A percentile compares a stretch with the other conserved stretches of the same genome.
Evolutionary conservation across 2,113 vertebrate genomes (phyloP).

Genomic region (Saguinus midas): DNA sequence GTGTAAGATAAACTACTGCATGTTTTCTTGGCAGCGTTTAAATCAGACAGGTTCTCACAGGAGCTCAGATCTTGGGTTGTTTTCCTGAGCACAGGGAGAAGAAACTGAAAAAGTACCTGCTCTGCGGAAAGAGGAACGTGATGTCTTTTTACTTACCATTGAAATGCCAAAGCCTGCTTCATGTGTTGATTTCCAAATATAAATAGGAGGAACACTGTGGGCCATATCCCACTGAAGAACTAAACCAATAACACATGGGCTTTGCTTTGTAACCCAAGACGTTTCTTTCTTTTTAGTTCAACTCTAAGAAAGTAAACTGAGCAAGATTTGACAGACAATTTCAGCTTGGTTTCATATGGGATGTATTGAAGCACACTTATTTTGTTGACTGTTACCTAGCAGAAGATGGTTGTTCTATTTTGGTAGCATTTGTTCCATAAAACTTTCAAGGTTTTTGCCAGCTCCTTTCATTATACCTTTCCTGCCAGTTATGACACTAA

Average conservation of each 20-base stretch:
- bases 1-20: background rate
- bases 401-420: constrained; percentile 26
- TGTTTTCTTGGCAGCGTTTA: constrained; percentile 31
- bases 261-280: background rate
- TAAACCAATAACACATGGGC: background rate
- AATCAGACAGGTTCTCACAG: constrained; percentile 16
- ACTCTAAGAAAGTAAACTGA: background rate
- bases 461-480: constrained; percentile 48
- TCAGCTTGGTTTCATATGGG: background rate
- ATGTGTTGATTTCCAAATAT: background rate
- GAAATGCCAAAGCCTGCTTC: background rate
- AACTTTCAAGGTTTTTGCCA: constrained; percentile 21
- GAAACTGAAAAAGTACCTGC: background rate
- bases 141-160: background rate
- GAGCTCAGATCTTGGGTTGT: background rate
- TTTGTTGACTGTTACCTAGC: constrained; percentile 23
- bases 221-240: background rate
- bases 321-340: background rate
- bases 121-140: background rate
- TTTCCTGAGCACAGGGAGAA: background rate
- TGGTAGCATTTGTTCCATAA: constrained; percentile 41
- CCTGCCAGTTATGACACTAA: constrained; percentile 42
- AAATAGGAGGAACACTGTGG: background rate
- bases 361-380: background rate
- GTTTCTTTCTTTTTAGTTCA: background rate